Conservation (phyloP, 1,140 invertebrate genomes). For the Aphelenchoides fujianensis region DNA sequence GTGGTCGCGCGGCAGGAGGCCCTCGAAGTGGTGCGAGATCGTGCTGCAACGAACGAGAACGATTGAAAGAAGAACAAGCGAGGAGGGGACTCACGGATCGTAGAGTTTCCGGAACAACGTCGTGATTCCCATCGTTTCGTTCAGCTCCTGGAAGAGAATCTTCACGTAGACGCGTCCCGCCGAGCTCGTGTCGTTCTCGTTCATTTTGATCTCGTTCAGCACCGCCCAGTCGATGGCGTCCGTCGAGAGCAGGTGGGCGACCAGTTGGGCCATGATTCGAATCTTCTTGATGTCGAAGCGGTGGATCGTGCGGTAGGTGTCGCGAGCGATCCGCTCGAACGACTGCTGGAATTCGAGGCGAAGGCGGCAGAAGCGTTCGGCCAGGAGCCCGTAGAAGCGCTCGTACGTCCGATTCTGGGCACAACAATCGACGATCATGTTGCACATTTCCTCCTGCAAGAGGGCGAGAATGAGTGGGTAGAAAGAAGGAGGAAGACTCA, state of each 20-base stretch:
- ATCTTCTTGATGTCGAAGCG: constrained; percentile 91
- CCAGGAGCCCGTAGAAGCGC: constrained; percentile 92
- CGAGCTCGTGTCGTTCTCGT: no score
- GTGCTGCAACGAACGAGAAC: no score
- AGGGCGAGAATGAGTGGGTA: constrained; percentile 42
- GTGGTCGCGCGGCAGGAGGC: no score
- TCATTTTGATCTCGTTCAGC: no score
- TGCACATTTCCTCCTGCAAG: constrained; percentile 84
- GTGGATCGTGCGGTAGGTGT: constrained; percentile 85
- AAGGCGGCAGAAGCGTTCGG: constrained; percentile 84
- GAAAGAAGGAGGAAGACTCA: constrained; percentile 19
- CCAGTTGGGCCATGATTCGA: constrained; percentile 96
- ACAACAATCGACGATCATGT: constrained; percentile 98
- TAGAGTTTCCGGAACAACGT: no score
- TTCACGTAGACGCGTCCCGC: no score
- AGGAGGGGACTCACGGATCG: no score
- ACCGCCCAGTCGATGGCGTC: constrained; percentile 84
- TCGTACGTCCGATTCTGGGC: constrained; percentile 97
- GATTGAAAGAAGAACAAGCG: no score
- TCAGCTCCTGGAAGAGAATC: no score
- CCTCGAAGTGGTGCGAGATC: no score
- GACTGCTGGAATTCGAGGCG: constrained; percentile 84
- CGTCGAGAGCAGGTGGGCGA: constrained; percentile 89
- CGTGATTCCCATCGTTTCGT: no score
- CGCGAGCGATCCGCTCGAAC: constrained; percentile 90